phyloP scores from a whole-genome alignment of 2,113 vertebrate species.

The Saccopteryx leptura region DNA sequence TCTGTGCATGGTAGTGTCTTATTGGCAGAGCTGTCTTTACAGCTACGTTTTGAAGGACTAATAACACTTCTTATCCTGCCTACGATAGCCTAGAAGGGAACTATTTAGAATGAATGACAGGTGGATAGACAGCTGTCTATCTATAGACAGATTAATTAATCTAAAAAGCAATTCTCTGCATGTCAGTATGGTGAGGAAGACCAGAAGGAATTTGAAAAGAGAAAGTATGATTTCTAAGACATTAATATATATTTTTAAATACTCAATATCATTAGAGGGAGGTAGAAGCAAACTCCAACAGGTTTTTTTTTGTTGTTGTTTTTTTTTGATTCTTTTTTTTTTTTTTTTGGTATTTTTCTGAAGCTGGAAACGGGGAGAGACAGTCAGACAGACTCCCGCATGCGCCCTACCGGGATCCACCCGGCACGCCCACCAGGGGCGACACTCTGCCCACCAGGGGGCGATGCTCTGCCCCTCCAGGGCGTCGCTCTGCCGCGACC shows the following conservation, averaged over 20 bases:
- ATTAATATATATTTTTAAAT: neutral
- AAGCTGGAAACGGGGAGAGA: no score
- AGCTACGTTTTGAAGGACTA: neutral
- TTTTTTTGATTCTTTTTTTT: no score
- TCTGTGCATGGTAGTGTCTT: neutral
- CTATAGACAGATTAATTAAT: neutral
- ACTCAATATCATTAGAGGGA: neutral
- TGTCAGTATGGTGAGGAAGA: neutral
- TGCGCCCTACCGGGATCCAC: no score
- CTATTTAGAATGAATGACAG: conserved; percentile 40
- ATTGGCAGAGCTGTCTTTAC: conserved; percentile 2
- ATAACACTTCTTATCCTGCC: neutral
- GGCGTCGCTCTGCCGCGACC: no score
- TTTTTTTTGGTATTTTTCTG: no score
- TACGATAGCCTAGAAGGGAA: conserved; percentile 33
- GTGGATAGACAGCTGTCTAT: neutral
- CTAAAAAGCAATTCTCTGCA: conserved; percentile 44
- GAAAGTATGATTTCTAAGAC: neutral
- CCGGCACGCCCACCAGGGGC: no score
- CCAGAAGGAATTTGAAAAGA: neutral
- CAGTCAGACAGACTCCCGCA: no score
- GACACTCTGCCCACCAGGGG: no score
- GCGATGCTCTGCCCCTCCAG: no score
- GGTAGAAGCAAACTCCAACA: neutral
- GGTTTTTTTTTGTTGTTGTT: no score